Evolutionary conservation across 2,888 invertebrate genomes (phyloP), one percentile per base, ranked within the genome.

Genomic region (Tetragonisca angustula): DNA sequence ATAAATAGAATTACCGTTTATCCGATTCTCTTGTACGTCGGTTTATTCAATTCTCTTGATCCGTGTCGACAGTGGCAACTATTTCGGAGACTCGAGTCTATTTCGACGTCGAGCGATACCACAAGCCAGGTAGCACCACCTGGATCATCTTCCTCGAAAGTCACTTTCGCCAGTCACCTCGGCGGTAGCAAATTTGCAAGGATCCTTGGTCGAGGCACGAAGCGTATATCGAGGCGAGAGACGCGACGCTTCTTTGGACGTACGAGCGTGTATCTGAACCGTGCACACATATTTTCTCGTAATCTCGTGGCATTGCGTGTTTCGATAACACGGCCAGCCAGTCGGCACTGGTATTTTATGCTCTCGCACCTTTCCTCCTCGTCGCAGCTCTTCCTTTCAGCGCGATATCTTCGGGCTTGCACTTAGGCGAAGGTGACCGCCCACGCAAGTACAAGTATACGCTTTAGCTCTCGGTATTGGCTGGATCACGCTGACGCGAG

Each of bases 241-340:
- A 68, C 68, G 54, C 79, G 78, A 76, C n/a, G 72, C 19, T 54
- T 64, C 36, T 69, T 73, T 61, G 81, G 81, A 72, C 79, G 73
- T 73, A 70, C 79, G 68, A 65, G 68, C 81, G 80, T 85, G 83
- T 76, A 84, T 80, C 84, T 85, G 82, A 71, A 80, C 73, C 84
- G 81, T 88, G 86, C 88, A 88, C 86, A 86, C 84, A 71, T 81
- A 83, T 86, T 90, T 85, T 85, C 80, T 79, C 76, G 89, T 90
- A 90, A 91, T 93, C 93, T 92, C n/a, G 90, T 91, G 90, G 91
- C 92, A 90, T 94, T 93, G 94, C 93, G 93, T 94, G 94, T 92
- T 87, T 91, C 93, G 93, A 94, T 94, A 93, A 93, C 91, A 89
- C 91, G 87, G 71, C 75, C 79, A 83, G 87, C 88, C 88, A 87